Evolutionary conservation across 2,113 vertebrate species (phyloP), one percentile per base, ranked within the genome.

Genomic region (Illadopsis cleaveri): DNA sequence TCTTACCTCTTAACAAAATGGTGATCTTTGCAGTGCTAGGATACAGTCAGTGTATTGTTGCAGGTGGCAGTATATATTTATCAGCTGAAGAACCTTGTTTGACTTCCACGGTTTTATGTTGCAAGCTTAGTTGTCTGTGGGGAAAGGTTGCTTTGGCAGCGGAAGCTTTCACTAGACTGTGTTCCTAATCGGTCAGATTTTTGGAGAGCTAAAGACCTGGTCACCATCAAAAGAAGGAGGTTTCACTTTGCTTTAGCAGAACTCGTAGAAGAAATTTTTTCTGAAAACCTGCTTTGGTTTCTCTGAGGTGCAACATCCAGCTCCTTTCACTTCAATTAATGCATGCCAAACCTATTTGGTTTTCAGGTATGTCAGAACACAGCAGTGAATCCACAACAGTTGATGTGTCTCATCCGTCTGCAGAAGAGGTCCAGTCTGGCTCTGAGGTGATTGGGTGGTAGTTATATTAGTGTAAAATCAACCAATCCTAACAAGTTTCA

Each of bases 361-460:
- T 98, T 98, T 96, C 97, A 98, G 98, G 96, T 97, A 98, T 98
- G 98, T 98, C 98, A 97, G 98, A 96, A 83, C 93, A 79, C 96
- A 96, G 71, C 96, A 96, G 13, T 93, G 97, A 96, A 84, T 69
- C 96, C 87, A 62, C 97, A 96, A n/a, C 89, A 97, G 91, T 97
- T 82, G 95, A 93, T 97, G 96, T 94, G 33, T 93, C 92, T 96
- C 95, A 95, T 69, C 96, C 96, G 95, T 94, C 94, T 95, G 87
- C 97, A 89, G 98, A 98, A 96, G 98, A 97, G 81, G 80, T 96
- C 96, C 92, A 96, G 92, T 97, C 90, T 97, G 96, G 96, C 82
- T 96, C 94, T 89, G 96, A 98, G 98, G 98, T 98, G 98, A 97
- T 35, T 97, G 95, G 91, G 66, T 95, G 84, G 70, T 94, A 70